Conservation (phyloP, 2,797 vertebrate species). For the Taenioides sp. region DNA sequence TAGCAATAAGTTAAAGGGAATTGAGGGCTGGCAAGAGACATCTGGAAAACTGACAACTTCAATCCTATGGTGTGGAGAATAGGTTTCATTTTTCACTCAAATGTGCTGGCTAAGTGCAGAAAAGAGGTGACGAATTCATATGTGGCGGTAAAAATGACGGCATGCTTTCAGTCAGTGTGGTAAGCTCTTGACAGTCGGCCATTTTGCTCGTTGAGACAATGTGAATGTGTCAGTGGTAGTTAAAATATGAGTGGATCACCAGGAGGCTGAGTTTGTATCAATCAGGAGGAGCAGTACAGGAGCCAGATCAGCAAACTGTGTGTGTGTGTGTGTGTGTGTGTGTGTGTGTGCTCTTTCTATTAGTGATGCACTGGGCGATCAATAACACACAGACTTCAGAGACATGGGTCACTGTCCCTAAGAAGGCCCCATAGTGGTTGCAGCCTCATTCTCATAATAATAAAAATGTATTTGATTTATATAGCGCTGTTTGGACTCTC, state of each 20-base stretch:
- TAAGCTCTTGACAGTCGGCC: constrained; percentile 21
- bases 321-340: background rate
- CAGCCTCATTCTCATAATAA: no score
- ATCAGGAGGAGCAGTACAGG: constrained; percentile 20
- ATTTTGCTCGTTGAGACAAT: constrained; percentile 13
- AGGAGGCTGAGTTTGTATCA: constrained; percentile 41
- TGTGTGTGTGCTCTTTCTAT: background rate
- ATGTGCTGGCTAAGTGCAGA: constrained; percentile 44
- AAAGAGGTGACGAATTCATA: constrained; percentile 49
- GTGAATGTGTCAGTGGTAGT: constrained; percentile 37
- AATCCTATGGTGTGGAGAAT: constrained; percentile 26
- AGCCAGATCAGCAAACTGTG: constrained; percentile 37
- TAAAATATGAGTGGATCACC: constrained; percentile 39
- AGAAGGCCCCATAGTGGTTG: background rate
- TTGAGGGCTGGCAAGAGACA: constrained; percentile 41
- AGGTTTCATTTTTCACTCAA: constrained; percentile 50
- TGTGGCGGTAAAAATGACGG: constrained; percentile 16
- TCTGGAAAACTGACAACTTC: constrained; percentile 34
- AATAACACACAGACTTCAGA: background rate
- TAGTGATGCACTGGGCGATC: no score
- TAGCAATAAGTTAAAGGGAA: constrained; percentile 50
- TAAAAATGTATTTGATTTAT: no score
- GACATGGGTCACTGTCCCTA: background rate
- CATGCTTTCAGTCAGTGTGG: constrained; percentile 17
- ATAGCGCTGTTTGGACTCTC: no score